Base-by-base conservation (phyloP, 2,888 invertebrate genomes). In the Lithodes maja region DNA sequence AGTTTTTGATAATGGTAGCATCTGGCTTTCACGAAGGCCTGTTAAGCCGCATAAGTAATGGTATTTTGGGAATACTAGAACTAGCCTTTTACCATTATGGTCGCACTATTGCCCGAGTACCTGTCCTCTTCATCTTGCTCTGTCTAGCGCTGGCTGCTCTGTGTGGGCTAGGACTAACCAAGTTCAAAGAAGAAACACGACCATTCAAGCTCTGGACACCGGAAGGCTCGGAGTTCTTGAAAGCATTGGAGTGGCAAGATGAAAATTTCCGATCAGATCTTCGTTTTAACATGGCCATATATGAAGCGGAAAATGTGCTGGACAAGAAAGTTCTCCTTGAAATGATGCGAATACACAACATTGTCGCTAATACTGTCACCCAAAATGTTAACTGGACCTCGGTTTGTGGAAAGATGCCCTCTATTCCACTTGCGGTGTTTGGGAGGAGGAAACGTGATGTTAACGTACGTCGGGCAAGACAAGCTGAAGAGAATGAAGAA, bases 141-240 rank as follows among this genome's bases (percentile, higher is more conserved):
- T 91, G 90, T 33, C 78, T 92, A 12, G 81, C 86, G 3, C 3
- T 91, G 33, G 84, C 90, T 12, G 89, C 74, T 1, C 61, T 85
- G 33, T 89, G 91, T 69, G 54, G 83, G n/a, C 68, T 92, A 3
- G 92, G 92, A 1, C 74, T 92, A 9, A 81, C 75, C 53, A 88
- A 86, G 15, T 92, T 91, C 83, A 55, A 15, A 3, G 52, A 79
- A 61, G 92, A 92, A 80, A 87, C 85, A 55, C 82, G 90, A 5
- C 90, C 89, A 12, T 90, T 83, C 79, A 96, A 96, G 92, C 94
- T 97, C 92, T 97, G 97, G 97, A 96, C 96, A 33, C 96, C 96
- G 12, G 95, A 95, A 71, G 95, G 96, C 75, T 96, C 96, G 0
- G 95, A 96, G 89, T 90, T 85, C 54, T 12, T 91, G 15, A 15